Base-by-base conservation (phyloP, 1,140 invertebrate species). In the Artemia franciscana region DNA sequence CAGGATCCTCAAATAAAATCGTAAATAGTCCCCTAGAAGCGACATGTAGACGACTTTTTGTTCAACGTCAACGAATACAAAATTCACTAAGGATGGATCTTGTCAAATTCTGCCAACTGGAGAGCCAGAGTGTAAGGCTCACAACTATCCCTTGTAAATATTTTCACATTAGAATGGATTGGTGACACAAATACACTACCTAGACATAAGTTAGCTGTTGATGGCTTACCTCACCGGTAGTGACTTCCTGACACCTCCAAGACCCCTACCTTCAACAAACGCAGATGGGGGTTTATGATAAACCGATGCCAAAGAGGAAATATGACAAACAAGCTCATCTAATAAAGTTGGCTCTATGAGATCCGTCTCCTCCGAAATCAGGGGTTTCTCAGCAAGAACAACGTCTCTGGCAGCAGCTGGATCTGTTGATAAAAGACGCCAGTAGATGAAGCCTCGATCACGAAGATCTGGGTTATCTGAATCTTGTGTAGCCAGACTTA, bases 281-380 rank as follows among this genome's bases (percentile, higher is more conserved):
- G 96, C 91, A 26, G 88, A 92, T 0, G 96, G 96, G 26, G 96
- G 96, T 74, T 98, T 98, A 71, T 99, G 96, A 72, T 98, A 99
- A 3, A 99, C 95, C 24, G 92, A 97, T 7, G 96, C 96, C 62
- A 99, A 78, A 64, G 89, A 94, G 59, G 92, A 93, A 69, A 99
- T 98, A 73, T 99, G 94, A 75, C 95, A 98, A 69, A 99, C 97
- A 24, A 99, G 79, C 76, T 99, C 95, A 73, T 98, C 95, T 27
- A 99, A 76, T 15, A 99, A 76, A 0, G 96, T 98, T 5, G 96
- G 95, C 73, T 99, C 96, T 56, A 99, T 75, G 4, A 98, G 77
- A 78, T 99, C 96, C 0, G 96, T 99, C 77, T 99, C 96, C 73
- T 99, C 96, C 0, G 91, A 96, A 69, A 99, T 99, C 5, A 99